Evolutionary conservation across 2,113 vertebrate genomes (phyloP), one percentile per base, ranked within the genome.

Genomic region (Psittacus erithacus): DNA sequence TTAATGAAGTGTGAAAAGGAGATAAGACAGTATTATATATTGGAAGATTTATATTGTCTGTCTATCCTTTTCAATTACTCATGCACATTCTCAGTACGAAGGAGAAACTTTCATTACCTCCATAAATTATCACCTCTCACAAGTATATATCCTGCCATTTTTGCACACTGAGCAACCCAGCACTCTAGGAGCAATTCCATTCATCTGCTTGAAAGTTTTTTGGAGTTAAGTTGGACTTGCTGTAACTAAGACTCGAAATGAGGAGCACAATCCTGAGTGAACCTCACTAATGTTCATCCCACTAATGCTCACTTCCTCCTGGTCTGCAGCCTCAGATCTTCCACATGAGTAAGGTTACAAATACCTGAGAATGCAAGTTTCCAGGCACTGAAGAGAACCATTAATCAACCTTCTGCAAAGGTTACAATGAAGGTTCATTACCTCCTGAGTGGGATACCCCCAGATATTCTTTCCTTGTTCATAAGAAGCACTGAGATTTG

Each of bases 381-480:
- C 38, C 38, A 63, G 24, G 3, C 4, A 7, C 13, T 53, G 38
- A 23, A 80, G 28, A 64, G 47, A 44, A 52, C 3, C 35, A 6
- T 38, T 43, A 55, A n/a, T 18, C 31, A 67, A 8, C 11, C 0
- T 43, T 41, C 31, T 71, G 17, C 13, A 20, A 47, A 35, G 20
- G 19, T 39, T 33, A 2, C 13, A 80, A 64, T 1, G 2, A 41
- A 64, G 1, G 2, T 41, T 67, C 9, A 13, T 15, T 27, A 49
- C 12, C 10, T 67, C 20, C 28, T 1, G 0, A 75, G 17, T 39
- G 23, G 4, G 63, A 39, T 43, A 17, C 5, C 1, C 3, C 9
- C 19, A 35, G 6, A 62, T 78, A 77, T 90, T 87, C 27, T 35
- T 29, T n/a, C 6, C 29, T 78, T 2, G 10, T 1, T 3, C 9